Conservation (phyloP, 1,140 invertebrate species). For the Drosophila watanabei region DNA sequence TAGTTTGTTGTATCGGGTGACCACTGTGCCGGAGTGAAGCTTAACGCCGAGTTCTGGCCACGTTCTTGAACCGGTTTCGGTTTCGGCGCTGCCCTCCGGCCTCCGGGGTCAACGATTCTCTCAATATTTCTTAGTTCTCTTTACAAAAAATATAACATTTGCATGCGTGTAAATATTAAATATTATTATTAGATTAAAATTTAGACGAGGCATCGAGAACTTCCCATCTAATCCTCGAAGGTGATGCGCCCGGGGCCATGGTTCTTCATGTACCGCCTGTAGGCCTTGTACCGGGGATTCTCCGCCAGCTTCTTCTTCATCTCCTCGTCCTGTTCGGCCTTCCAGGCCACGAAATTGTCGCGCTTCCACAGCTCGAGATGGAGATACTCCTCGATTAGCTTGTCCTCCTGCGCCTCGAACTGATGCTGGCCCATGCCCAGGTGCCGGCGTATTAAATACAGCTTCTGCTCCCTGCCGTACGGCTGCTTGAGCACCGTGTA, state of each 20-base stretch:
- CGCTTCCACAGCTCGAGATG: conserved; percentile 92
- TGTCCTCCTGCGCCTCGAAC: conserved; percentile 90
- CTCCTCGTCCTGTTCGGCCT: conserved; percentile 93
- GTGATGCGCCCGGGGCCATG: conserved; percentile 92
- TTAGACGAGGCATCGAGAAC: conserved; percentile 29
- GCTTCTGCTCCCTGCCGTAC: conserved; percentile 93
- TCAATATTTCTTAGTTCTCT: conserved; percentile 26
- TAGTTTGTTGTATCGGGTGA: conserved; percentile 10
- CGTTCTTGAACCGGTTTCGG: conserved; percentile 80
- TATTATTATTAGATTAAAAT: conserved; percentile 11
- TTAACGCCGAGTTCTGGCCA: conserved; percentile 49
- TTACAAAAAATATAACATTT: conserved; percentile 30
- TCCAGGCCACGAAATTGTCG: conserved; percentile 93
- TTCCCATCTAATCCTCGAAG: conserved; percentile 89
- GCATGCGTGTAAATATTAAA: conserved; percentile 24
- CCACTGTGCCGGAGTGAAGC: conserved; percentile 27
- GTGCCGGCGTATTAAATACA: conserved; percentile 93
- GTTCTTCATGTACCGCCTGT: conserved; percentile 92
- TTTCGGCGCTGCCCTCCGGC: conserved; percentile 46
- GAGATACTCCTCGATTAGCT: conserved; percentile 91
- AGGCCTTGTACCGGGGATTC: conserved; percentile 92
- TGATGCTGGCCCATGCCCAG: conserved; percentile 90
- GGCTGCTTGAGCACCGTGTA: conserved; percentile 91
- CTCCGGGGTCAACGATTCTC: conserved; percentile 69
- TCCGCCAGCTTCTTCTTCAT: conserved; percentile 92